phyloP scores from a whole-genome alignment of 2,113 vertebrate genomes.

The Columba janthina region DNA sequence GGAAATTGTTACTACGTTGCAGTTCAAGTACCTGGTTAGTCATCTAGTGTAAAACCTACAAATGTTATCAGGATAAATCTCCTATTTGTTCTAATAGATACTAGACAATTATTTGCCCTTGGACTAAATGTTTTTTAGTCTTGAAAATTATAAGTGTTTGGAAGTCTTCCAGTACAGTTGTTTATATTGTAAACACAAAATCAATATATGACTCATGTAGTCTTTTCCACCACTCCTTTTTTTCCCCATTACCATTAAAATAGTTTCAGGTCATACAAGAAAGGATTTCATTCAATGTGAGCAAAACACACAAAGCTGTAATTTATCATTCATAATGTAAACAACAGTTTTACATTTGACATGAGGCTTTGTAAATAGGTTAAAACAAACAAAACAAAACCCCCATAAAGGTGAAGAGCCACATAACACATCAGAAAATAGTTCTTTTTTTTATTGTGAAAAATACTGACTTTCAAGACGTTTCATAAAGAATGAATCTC shows the following conservation, averaged over 20 bases:
- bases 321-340: neutral
- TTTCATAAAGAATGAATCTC: neutral
- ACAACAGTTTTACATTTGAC: neutral
- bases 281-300: neutral
- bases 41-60: neutral
- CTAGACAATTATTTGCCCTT: neutral
- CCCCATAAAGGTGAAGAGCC: neutral
- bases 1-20: neutral
- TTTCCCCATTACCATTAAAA: neutral
- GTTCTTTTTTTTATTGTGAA: neutral
- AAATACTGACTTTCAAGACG: neutral
- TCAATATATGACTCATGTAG: neutral
- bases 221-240: neutral
- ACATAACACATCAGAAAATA: neutral
- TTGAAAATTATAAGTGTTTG: neutral
- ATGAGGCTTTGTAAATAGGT: neutral
- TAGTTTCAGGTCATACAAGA: neutral
- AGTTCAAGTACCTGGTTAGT: neutral
- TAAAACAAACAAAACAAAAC: neutral
- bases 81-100: neutral
- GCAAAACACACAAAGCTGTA: neutral
- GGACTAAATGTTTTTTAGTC: neutral
- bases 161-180: neutral
- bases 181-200: neutral
- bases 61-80: neutral